Conservation (phyloP, 2,888 invertebrate species). For the Callimorpha dominula region DNA sequence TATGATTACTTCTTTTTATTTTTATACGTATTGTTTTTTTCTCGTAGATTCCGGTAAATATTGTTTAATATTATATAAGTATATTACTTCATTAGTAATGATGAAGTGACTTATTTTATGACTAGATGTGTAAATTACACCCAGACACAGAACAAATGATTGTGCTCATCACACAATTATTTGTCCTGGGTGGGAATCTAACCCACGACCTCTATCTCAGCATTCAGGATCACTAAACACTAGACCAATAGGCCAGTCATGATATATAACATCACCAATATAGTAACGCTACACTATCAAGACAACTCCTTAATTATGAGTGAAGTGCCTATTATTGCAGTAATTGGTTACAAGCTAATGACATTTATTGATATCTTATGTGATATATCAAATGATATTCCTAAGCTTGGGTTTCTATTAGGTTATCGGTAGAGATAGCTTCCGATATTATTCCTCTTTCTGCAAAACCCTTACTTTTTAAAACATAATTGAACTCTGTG, state of each 20-base stretch:
- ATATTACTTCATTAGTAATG: background rate
- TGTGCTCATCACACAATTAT: too few species aligned
- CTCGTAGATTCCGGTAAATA: background rate
- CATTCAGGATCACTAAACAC: too few species aligned
- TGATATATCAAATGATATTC: constrained; percentile 15
- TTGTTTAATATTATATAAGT: background rate
- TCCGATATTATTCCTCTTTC: background rate
- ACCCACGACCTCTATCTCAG: too few species aligned
- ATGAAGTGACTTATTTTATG: background rate
- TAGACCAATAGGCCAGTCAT: too few species aligned
- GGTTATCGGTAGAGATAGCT: background rate
- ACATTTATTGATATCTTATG: constrained; percentile 24
- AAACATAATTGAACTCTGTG: background rate
- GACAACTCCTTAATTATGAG: constrained; percentile 2
- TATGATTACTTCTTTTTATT: background rate
- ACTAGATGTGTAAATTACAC: background rate
- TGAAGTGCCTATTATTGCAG: constrained; percentile 1
- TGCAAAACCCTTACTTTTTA: background rate
- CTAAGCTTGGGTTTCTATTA: background rate
- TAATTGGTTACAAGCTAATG: constrained; percentile 28
- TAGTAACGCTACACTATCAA: background rate
- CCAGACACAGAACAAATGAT: too few species aligned
- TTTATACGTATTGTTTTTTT: background rate
- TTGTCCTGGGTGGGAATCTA: too few species aligned
- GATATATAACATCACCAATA: background rate